Base-by-base conservation (phyloP, 2,888 invertebrate species). In the Crocallis elinguaria region DNA sequence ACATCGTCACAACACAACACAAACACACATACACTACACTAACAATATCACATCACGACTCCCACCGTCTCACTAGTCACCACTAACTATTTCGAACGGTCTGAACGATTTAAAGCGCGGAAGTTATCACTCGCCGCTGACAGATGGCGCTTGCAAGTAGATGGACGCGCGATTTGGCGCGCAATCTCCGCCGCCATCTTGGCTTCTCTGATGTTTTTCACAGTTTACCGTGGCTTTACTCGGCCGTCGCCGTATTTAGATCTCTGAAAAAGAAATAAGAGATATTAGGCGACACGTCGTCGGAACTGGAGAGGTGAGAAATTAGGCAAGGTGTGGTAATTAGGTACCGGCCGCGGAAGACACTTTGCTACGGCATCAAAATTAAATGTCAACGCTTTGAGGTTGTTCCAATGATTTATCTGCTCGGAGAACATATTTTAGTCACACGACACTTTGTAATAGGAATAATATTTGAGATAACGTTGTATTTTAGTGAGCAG, bases 1-100 rank as follows among this genome's bases (percentile, higher is more conserved):
- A 92, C 94, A 94, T 94, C 79, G 81, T 73, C 80, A 81, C 73
- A 71, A 79, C 80, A 82, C 78, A 73, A 73, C 81, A 82, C 79
- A 73, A 73, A 81, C 79, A 82, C 73, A 66, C 76, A 76, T 77
- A 44, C 44, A 44, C 73, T 71, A 73, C 71, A 79, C 72, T 71
- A 68, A 75, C 73, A 73, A 79, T 74, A 82, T 82, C 84, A 88
- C 87, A 85, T 86, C 81, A 86, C 88, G 78, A 76, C 82, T 69
- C 80, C 59, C 82, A 79, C 80, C 75, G 71, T 75, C 83, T 79
- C 84, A 75, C 78, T 79, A 67, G 71, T 74, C 70, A 82, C 80
- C 71, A 82, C 83, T 85, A 85, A 82, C 84, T 86, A 86, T 86
- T 88, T 87, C 66, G 79, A 85, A 81, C 79, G 76, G 77, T 84